Evolutionary conservation across 2,797 vertebrate species (phyloP), one percentile per base, ranked within the genome.

Genomic region (Chrosomus eos): DNA sequence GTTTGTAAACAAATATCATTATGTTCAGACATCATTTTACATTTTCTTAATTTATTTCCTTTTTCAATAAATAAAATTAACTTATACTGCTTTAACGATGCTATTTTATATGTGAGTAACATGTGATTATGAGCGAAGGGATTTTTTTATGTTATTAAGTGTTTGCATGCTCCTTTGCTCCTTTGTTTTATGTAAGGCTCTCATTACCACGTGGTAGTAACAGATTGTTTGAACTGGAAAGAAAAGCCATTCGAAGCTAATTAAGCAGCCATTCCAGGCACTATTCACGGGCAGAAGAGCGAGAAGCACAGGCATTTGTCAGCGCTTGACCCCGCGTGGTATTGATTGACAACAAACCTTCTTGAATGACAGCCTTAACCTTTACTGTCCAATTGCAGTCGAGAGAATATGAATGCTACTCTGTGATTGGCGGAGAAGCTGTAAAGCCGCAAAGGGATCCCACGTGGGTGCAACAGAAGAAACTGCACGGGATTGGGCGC

Each of bases 201-300:
- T 96, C 96, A 95, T 96, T 96, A 97, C 96, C 96, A 97, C 96
- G 96, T 97, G 96, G 96, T 96, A 96, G 95, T 97, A 97, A 96
- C 97, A 97, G 97, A 97, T 97, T 97, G 97, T 97, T 97, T 96
- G 96, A 97, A 96, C 97, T 96, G 96, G 96, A 97, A 96, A 96
- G 96, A 97, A 97, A 96, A 97, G 97, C 97, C 97, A 96, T 97
- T 96, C 95, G 95, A 95, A 97, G 96, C 97, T 97, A 97, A 97
- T 97, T 97, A 97, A 96, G 96, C 96, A 96, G 96, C 97, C 97
- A 97, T 96, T 96, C 95, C 96, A 95, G 95, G 96, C 95, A 92
- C 95, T 95, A 94, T 96, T 97, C 96, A 96, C 96, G 95, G 96
- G 97, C 96, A 95, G 95, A 95, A 95, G 96, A 95, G 94, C 95